Base-by-base conservation (phyloP, 1,140 invertebrate species). In the Aphelinus atriplicis region DNA sequence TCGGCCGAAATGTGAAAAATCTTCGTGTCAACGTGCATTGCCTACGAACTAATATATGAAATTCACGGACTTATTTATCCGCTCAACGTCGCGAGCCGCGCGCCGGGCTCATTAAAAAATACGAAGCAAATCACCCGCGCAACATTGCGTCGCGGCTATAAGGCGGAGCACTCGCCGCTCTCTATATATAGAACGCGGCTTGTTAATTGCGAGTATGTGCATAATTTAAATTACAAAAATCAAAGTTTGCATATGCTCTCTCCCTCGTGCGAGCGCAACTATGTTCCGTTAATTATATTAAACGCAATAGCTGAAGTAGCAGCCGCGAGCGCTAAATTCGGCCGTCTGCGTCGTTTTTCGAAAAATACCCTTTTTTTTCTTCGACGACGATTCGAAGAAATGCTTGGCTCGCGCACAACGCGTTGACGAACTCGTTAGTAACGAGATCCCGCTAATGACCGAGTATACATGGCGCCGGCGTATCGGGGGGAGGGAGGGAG, bases 391-490 rank as follows among this genome's bases (percentile, higher is more conserved):
- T 26, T 26, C 26, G 26, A 26, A 26, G 26, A 26, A 57, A 7
- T n/a, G 56, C 56, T 7, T 57, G 50, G 58, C 1, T 53, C 46
- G 2, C 10, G 9, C 5, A 5, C 10, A 61, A 42, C n/a, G 9
- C 1, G n/a, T 64, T 7, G 48, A 57, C 60, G 72, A 66, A 70
- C 71, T 78, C 73, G 79, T 79, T 80, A 77, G 78, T 65, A 69
- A 73, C 74, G 45, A 63, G 53, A 71, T 62, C 73, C 57, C 77
- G 71, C 78, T 81, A 81, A 81, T 78, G 77, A 80, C 75, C 78
- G 74, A 79, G 77, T 78, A 70, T 70, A 79, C 73, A 73, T n/a
- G 50, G 55, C 47, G 43, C 60, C 1, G 73, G 48, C 58, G 50
- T 48, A 46, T 56, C 60, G 65, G 50, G 4, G 42, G 43, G 53